Conservation (phyloP, 1,140 invertebrate species). For the Lepidostoma basale region DNA sequence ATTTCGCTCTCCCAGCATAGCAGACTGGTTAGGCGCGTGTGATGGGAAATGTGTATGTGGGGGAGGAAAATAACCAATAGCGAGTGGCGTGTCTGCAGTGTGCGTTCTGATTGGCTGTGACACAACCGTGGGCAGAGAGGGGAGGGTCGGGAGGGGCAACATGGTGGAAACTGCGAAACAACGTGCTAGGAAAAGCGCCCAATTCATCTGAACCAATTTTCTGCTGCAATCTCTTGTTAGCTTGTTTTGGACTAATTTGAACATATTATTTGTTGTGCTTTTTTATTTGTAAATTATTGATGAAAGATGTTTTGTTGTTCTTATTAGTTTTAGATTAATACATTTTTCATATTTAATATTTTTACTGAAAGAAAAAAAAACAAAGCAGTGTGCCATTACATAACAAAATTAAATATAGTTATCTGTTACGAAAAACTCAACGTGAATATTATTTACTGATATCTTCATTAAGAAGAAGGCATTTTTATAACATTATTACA, state of each 20-base stretch:
- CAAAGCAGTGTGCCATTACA: too few relatives aligned
- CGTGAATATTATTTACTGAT: too few relatives aligned
- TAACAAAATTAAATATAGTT: too few relatives aligned
- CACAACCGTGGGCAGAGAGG: slow-evolving; percentile 15
- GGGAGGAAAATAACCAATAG: slow-evolving; percentile 48
- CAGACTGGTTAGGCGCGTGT: slow-evolving; percentile 16
- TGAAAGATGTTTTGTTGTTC: too few relatives aligned
- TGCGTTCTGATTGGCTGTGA: slow-evolving; percentile 49
- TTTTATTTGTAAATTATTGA: too few relatives aligned
- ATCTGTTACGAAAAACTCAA: too few relatives aligned
- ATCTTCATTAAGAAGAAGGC: too few relatives aligned
- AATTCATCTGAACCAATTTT: not conserved
- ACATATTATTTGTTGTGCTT: too few relatives aligned
- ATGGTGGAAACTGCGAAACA: slow-evolving; percentile 36
- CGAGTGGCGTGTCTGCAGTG: slow-evolving; percentile 29
- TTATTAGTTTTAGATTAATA: too few relatives aligned
- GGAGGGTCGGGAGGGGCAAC: slow-evolving; percentile 30
- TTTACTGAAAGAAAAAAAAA: too few relatives aligned
- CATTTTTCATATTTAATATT: too few relatives aligned
- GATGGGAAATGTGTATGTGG: slow-evolving; percentile 46
- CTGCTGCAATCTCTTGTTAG: not conserved
- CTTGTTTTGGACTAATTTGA: not conserved
- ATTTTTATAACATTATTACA: too few relatives aligned
- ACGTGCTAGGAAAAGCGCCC: slow-evolving; percentile 3
- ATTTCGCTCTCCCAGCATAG: not conserved